Percentiles rank a stretch among this genome's conserved stretches.
Conservation (phyloP, 2,888 invertebrate genomes). For the Malacosoma neustria region DNA sequence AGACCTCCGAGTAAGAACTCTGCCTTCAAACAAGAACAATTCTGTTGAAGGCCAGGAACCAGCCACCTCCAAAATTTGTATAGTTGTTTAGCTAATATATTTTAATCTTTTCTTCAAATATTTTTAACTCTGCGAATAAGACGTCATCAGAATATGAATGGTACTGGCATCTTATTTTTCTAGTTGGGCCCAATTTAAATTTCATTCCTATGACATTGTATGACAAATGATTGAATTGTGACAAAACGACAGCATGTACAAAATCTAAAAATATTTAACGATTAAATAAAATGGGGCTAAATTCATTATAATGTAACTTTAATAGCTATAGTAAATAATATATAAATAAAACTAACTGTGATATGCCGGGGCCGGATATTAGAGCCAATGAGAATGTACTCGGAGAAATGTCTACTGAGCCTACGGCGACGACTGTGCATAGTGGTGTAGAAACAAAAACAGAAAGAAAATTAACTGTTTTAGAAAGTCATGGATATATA, state of each 20-base stretch:
- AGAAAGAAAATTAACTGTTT: constrained; percentile 76
- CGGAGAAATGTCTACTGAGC: constrained; percentile 66
- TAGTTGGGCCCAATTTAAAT: constrained; percentile 35
- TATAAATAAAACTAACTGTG: constrained; percentile 51
- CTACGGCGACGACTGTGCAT: constrained; percentile 56
- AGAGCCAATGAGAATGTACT: constrained; percentile 66
- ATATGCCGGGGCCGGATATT: constrained; percentile 71
- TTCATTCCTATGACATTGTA: constrained; percentile 16
- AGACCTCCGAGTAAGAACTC: too few species aligned
- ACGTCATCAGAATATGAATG: too few species aligned
- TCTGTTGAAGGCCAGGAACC: too few species aligned
- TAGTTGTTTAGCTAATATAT: too few species aligned
- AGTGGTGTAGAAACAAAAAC: constrained; percentile 56
- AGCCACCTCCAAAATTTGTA: too few species aligned
- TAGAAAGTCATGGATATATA: constrained; percentile 85
- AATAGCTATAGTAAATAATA: constrained; percentile 30
- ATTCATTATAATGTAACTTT: constrained; percentile 58
- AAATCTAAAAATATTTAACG: constrained; percentile 39
- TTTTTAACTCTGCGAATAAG: too few species aligned
- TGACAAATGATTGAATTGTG: constrained; percentile 26
- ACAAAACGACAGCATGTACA: constrained; percentile 55
- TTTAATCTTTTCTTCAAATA: too few species aligned
- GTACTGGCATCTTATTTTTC: too few species aligned
- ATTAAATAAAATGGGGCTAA: constrained; percentile 51
- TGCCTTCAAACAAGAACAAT: too few species aligned